Percentiles rank a stretch among this genome's conserved stretches.
phyloP scores from a whole-genome alignment of 2,888 invertebrate genomes.

The Drosophila percnosoma region DNA sequence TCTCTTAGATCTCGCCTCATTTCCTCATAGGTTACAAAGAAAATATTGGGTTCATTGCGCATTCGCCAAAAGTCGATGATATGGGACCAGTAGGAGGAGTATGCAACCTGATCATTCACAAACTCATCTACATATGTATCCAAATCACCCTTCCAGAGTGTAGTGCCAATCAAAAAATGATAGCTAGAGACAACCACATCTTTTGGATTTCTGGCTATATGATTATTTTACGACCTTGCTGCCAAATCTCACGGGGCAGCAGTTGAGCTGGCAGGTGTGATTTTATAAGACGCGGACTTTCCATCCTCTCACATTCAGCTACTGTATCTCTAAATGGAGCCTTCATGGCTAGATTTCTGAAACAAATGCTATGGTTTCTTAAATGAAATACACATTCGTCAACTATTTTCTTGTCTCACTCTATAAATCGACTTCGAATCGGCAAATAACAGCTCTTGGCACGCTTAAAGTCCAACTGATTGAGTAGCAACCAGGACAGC shows the following conservation, averaged over 20 bases:
- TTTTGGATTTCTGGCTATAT: slow-evolving; percentile 93
- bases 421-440: slow-evolving; percentile 35
- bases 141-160: slow-evolving; percentile 87
- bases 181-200: slow-evolving; percentile 93
- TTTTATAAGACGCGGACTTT: slow-evolving; percentile 63
- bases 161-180: slow-evolving; percentile 88
- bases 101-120: slow-evolving; percentile 28
- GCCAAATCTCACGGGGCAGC: slow-evolving; percentile 63
- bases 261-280: slow-evolving; percentile 65
- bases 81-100: slow-evolving; percentile 64
- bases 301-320: slow-evolving; percentile 9
- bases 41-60: slow-evolving; percentile 62
- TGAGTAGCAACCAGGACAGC: slow-evolving; percentile 60
- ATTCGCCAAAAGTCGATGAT: slow-evolving; percentile 73
- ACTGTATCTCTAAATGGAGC: background rate
- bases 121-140: slow-evolving; percentile 80
- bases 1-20: slow-evolving; percentile 65
- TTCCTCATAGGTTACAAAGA: slow-evolving; percentile 73
- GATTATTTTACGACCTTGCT: slow-evolving; percentile 86
- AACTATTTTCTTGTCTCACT: slow-evolving; percentile 41
- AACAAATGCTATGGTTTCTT: background rate
- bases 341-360: background rate
- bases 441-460: slow-evolving; percentile 36
- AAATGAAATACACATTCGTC: background rate
- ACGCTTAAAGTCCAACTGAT: slow-evolving; percentile 58